These are phyloP conservation scores for Mus spretus DNA, from an alignment of 2,797 vertebrate genomes.

Conservation along the genomic window DNA sequence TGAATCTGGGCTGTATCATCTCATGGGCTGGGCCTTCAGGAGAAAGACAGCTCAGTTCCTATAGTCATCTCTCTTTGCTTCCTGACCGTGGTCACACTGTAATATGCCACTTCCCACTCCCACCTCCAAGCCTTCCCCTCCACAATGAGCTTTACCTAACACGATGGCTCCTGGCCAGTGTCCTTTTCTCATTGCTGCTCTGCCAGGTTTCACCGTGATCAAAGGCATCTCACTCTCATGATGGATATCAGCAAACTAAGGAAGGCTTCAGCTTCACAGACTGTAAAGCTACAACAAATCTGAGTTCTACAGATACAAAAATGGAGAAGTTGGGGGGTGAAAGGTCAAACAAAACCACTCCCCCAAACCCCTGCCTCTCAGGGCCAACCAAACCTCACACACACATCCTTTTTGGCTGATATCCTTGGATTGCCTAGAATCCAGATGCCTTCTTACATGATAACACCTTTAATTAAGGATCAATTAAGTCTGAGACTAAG, in stretches of 20 bases:
- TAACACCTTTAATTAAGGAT: slow-evolving; percentile 59
- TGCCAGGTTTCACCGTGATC: not conserved
- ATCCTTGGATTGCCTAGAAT: not conserved
- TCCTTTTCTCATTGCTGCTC: not conserved
- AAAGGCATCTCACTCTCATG: not conserved
- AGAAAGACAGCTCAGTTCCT: not conserved
- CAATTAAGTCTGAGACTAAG: slow-evolving; percentile 65
- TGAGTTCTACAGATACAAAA: not conserved
- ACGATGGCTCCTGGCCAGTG: not conserved
- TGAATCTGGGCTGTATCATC: not conserved
- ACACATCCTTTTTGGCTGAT: not conserved
- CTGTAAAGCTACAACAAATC: not conserved
- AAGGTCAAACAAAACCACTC: not conserved
- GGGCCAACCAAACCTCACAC: not conserved
- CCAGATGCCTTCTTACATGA: slow-evolving; percentile 33
- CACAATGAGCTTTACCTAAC: not conserved
- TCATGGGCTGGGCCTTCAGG: not conserved
- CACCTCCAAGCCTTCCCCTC: not conserved
- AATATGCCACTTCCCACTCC: not conserved
- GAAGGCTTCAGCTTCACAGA: slow-evolving; percentile 17
- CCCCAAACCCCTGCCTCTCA: not conserved
- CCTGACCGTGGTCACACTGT: too few species aligned
- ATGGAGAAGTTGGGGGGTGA: not conserved
- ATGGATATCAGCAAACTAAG: not conserved
- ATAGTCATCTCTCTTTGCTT: not conserved